phyloP scores from a whole-genome alignment of 1,140 invertebrate species.

The Apis dorsata region DNA sequence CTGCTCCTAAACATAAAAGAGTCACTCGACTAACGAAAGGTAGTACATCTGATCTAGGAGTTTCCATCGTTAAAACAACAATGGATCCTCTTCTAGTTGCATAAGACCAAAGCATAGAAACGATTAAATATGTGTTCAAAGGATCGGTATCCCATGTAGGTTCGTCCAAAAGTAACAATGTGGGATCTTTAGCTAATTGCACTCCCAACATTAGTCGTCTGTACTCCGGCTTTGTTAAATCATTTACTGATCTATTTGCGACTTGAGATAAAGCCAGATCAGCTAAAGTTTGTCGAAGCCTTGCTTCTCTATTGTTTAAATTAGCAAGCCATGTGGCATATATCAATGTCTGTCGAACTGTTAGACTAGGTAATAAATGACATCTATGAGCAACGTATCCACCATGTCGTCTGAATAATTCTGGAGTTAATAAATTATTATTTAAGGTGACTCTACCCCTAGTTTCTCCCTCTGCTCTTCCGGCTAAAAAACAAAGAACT shows the following conservation, averaged over 20 bases:
- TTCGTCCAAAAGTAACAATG: slow-evolving; percentile 91
- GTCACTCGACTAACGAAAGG: slow-evolving; percentile 93
- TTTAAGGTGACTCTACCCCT: slow-evolving; percentile 93
- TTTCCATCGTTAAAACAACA: slow-evolving; percentile 94
- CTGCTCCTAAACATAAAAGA: slow-evolving; percentile 91
- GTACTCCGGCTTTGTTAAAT: slow-evolving; percentile 91
- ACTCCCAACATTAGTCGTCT: slow-evolving; percentile 91
- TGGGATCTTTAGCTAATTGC: slow-evolving; percentile 93
- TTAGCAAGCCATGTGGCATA: slow-evolving; percentile 85
- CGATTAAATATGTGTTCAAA: slow-evolving; percentile 93
- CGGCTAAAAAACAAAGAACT: slow-evolving; percentile 76
- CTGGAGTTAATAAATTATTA: slow-evolving; percentile 88
- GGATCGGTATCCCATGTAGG: slow-evolving; percentile 95
- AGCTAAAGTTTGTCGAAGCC: slow-evolving; percentile 90
- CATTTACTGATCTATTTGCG: slow-evolving; percentile 88
- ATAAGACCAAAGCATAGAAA: slow-evolving; percentile 95
- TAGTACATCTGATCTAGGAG: slow-evolving; percentile 95
- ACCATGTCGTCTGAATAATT: slow-evolving; percentile 91
- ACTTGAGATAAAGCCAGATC: slow-evolving; percentile 94
- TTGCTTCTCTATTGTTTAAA: slow-evolving; percentile 72
- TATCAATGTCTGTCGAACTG: slow-evolving; percentile 90
- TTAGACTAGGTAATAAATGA: slow-evolving; percentile 90
- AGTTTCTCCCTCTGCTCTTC: slow-evolving; percentile 86
- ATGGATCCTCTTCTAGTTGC: slow-evolving; percentile 94
- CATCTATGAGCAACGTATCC: slow-evolving; percentile 92